A percentile compares a stretch with the other conserved stretches of the same genome.
These are phyloP conservation scores for Onychorhynchus coronatus DNA, from an alignment of 2,113 vertebrate genomes.

Conservation along the genomic window DNA sequence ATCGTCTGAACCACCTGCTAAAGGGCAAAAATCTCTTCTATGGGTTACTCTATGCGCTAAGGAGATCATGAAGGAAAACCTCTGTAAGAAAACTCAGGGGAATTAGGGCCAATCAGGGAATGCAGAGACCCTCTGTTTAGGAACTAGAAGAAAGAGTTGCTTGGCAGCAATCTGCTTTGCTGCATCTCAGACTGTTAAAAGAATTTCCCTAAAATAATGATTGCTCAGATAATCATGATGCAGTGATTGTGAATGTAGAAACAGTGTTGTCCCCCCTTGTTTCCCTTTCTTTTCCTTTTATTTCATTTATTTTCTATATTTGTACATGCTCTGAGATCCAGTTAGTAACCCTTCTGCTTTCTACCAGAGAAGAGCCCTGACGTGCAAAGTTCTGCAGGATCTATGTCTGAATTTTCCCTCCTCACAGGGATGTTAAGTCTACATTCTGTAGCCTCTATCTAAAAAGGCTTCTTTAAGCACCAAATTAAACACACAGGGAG, in stretches of 20 bases:
- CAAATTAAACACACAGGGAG: slow-evolving; percentile 43
- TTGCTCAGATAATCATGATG: not conserved
- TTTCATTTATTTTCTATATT: not conserved
- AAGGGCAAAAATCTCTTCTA: not conserved
- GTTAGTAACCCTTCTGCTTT: not conserved
- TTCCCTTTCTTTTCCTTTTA: not conserved
- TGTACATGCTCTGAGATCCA: not conserved
- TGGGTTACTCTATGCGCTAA: not conserved
- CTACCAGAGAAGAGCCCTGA: not conserved
- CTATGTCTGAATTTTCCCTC: not conserved
- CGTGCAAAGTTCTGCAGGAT: not conserved
- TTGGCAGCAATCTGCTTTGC: not conserved
- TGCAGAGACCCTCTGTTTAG: not conserved
- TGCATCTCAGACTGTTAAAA: not conserved
- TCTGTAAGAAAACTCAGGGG: not conserved
- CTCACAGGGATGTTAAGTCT: not conserved
- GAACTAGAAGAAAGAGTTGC: not conserved
- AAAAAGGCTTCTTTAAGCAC: slow-evolving; percentile 33
- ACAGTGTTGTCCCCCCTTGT: not conserved
- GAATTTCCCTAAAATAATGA: not conserved
- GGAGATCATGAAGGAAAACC: not conserved
- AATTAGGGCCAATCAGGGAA: not conserved
- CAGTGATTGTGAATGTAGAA: not conserved
- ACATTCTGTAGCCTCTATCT: not conserved
- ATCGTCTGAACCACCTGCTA: not conserved